Evolutionary conservation across 2,888 invertebrate genomes (phyloP).

Genomic region (Scaptomyza parva): DNA sequence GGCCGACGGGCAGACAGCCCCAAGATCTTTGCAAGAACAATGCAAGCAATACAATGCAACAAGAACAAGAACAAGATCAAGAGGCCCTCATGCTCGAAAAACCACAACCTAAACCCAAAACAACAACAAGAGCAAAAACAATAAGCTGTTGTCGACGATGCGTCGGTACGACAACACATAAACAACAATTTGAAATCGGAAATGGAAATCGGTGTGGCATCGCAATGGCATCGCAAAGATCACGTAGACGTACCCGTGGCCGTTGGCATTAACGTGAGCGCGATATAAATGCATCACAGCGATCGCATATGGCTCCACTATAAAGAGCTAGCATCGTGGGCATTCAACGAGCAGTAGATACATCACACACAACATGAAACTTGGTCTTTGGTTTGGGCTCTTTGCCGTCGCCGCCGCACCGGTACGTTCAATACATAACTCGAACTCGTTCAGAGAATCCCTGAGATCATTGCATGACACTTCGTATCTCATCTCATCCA

Average conservation of each 20-base stretch:
- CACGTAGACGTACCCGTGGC: constrained; percentile 62
- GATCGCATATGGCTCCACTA: constrained; percentile 54
- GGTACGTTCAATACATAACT: constrained; percentile 71
- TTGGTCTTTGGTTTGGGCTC: constrained; percentile 79
- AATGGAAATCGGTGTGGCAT: constrained; percentile 62
- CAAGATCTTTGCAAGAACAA: constrained; percentile 27
- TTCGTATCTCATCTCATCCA: background rate
- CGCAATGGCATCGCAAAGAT: constrained; percentile 58
- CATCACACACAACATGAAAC: constrained; percentile 77
- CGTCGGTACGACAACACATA: constrained; percentile 41
- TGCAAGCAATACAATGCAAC: constrained; percentile 11
- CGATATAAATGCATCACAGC: constrained; percentile 49
- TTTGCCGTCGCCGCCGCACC: constrained; percentile 80
- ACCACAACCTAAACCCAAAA: no score
- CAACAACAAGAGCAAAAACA: constrained; percentile 18
- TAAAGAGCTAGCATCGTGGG: constrained; percentile 63
- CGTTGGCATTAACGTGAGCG: constrained; percentile 52
- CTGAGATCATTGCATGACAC: background rate
- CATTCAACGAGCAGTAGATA: constrained; percentile 65
- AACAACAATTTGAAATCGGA: constrained; percentile 64
- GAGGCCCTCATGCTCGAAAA: constrained; percentile 13
- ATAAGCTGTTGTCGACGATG: constrained; percentile 20
- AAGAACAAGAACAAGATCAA: constrained; percentile 25
- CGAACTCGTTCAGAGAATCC: constrained; percentile 2
- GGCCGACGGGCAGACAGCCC: background rate